These are phyloP conservation scores for Lithophane leautieri DNA, from an alignment of 2,888 invertebrate genomes.

Conservation along the genomic window DNA sequence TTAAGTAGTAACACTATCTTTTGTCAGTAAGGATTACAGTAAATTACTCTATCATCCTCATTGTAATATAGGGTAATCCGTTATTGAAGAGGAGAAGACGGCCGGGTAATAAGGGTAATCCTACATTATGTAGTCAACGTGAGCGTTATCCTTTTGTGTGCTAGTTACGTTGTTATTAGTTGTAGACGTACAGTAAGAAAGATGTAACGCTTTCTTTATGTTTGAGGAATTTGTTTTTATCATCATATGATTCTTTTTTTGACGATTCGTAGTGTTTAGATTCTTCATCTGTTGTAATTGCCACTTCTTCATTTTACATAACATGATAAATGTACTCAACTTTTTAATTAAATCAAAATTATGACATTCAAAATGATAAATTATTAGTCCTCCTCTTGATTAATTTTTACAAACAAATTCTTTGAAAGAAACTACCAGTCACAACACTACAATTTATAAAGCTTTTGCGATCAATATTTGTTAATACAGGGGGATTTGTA, in stretches of 20 bases:
- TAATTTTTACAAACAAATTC: neutral
- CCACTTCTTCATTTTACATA: neutral
- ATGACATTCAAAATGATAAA: neutral
- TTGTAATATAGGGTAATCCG: slow-evolving; percentile 63
- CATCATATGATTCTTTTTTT: neutral
- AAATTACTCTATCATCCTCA: slow-evolving; percentile 57
- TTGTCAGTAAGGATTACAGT: slow-evolving; percentile 47
- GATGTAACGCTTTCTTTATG: slow-evolving; percentile 20
- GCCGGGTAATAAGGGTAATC: slow-evolving; percentile 61
- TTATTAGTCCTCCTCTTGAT: neutral
- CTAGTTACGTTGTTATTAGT: slow-evolving; percentile 49
- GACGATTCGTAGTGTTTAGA: too few relatives aligned
- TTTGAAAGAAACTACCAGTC: slow-evolving; percentile 23
- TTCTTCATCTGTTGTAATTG: neutral
- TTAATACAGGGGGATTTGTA: slow-evolving; percentile 37
- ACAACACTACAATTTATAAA: slow-evolving; percentile 46
- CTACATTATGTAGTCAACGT: slow-evolving; percentile 46
- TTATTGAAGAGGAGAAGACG: slow-evolving; percentile 47
- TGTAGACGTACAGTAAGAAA: slow-evolving; percentile 4
- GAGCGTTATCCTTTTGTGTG: slow-evolving; percentile 56
- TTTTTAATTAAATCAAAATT: neutral
- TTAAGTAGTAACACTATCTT: slow-evolving; percentile 46
- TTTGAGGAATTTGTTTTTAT: slow-evolving; percentile 1
- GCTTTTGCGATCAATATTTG: slow-evolving; percentile 52
- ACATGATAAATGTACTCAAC: neutral